These are phyloP conservation scores for Palythoa grandis DNA, from an alignment of 92 coral and sea anemone species.

Conservation along the genomic window DNA sequence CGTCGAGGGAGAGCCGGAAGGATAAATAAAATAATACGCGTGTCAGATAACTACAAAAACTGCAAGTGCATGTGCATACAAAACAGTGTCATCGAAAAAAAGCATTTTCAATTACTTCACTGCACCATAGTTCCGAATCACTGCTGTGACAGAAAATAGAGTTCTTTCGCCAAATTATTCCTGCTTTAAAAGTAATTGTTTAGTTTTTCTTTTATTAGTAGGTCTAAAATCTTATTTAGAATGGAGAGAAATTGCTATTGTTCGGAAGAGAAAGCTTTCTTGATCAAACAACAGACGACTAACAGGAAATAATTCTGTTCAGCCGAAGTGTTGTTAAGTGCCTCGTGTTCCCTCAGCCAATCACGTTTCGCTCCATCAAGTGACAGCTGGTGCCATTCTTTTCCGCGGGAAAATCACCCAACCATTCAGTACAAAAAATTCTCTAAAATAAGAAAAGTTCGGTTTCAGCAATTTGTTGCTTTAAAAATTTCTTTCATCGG, in stretches of 20 bases:
- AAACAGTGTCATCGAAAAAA: background rate
- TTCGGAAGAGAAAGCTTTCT: constrained; percentile 18
- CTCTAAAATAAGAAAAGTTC: background rate
- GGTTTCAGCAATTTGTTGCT: background rate
- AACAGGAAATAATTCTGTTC: constrained; percentile 38
- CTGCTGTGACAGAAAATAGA: constrained; percentile 31
- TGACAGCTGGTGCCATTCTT: constrained; percentile 77
- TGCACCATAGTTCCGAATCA: background rate
- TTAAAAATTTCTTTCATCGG: too few species aligned
- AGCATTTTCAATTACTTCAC: constrained; percentile 1
- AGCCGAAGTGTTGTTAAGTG: constrained; percentile 39
- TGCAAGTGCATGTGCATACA: background rate
- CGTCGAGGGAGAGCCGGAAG: background rate
- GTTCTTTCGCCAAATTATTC: constrained; percentile 8
- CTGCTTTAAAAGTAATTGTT: constrained; percentile 15
- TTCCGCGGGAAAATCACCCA: constrained; percentile 89
- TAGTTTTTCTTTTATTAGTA: background rate
- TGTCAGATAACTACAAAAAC: constrained; percentile 25
- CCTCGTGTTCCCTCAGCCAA: constrained; percentile 67
- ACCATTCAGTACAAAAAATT: constrained; percentile 63
- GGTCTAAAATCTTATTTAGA: constrained; percentile 11
- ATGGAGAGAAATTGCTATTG: constrained; percentile 30
- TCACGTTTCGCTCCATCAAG: constrained; percentile 46
- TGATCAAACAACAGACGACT: constrained; percentile 45
- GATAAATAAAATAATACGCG: constrained; percentile 4